phyloP scores from a whole-genome alignment of 2,888 invertebrate genomes.

The Leptinotarsa haldemani region DNA sequence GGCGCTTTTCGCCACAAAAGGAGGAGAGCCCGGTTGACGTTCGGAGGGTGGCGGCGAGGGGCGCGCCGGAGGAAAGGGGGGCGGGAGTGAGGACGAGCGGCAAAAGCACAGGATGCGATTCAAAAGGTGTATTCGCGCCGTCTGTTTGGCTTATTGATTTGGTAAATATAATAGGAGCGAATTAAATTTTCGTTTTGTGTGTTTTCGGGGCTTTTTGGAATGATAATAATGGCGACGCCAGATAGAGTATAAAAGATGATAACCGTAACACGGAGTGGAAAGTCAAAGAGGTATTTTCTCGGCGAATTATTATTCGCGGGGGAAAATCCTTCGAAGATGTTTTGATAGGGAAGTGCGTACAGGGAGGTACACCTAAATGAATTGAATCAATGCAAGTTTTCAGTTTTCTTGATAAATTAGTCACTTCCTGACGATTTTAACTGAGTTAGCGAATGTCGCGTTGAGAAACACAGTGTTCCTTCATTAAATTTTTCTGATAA shows the following conservation, averaged over 20 bases:
- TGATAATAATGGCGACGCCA: slow-evolving; percentile 37
- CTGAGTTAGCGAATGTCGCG: too few relatives aligned
- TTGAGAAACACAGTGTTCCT: too few relatives aligned
- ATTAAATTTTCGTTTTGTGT: slow-evolving; percentile 52
- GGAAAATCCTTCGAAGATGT: slow-evolving; percentile 18
- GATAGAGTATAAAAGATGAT: slow-evolving; percentile 22
- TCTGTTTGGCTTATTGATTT: slow-evolving; percentile 50
- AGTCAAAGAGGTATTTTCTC: slow-evolving; percentile 36
- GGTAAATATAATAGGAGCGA: slow-evolving; percentile 54
- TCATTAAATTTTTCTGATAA: too few relatives aligned
- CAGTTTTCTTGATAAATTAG: too few relatives aligned
- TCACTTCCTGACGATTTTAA: too few relatives aligned
- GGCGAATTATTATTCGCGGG: slow-evolving; percentile 30
- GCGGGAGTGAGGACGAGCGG: slow-evolving; percentile 24
- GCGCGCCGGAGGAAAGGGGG: neutral
- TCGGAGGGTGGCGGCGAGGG: slow-evolving; percentile 21
- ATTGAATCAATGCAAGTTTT: neutral
- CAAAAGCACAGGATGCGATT: slow-evolving; percentile 41
- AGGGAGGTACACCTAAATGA: neutral
- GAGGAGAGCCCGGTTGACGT: slow-evolving; percentile 21
- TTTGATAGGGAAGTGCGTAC: slow-evolving; percentile 12
- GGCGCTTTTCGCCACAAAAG: slow-evolving; percentile 28
- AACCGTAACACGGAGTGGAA: slow-evolving; percentile 30
- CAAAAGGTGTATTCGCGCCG: slow-evolving; percentile 47
- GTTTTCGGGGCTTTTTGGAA: slow-evolving; percentile 43